Percentiles rank a stretch among this genome's conserved stretches.
These are phyloP conservation scores for Sigmodon hispidus DNA, from an alignment of 2,113 vertebrate species.

Conservation along the genomic window DNA sequence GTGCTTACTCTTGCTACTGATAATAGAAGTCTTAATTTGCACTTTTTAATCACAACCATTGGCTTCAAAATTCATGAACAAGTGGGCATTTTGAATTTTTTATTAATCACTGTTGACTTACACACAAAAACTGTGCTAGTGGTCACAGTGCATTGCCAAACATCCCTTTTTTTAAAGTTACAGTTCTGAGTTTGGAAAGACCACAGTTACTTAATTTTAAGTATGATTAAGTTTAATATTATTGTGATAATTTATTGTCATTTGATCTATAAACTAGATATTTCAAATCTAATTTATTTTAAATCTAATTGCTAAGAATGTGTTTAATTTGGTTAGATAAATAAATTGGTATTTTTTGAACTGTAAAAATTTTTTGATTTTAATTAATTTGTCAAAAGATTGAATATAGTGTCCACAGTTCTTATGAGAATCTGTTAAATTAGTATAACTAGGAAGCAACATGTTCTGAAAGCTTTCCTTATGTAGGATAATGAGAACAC, in stretches of 20 bases:
- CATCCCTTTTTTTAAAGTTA: background rate
- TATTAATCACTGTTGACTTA: background rate
- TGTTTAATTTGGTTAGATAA: background rate
- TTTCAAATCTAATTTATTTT: background rate
- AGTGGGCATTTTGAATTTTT: too few species aligned
- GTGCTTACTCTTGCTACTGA: conserved; percentile 39
- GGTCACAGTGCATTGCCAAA: background rate
- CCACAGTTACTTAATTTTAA: background rate
- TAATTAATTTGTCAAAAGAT: background rate
- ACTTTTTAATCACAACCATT: conserved; percentile 29
- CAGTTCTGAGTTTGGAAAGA: background rate
- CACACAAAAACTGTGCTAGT: background rate
- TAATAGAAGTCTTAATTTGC: conserved; percentile 48
- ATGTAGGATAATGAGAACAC: background rate
- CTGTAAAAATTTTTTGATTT: background rate
- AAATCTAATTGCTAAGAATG: background rate
- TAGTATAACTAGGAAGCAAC: background rate
- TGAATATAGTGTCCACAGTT: background rate
- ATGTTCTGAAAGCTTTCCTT: background rate
- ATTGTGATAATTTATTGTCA: background rate
- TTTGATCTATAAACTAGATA: background rate
- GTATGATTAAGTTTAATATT: background rate
- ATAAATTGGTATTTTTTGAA: background rate
- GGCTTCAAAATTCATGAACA: conserved; percentile 42
- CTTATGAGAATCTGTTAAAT: background rate